Base-by-base conservation (phyloP, 2,113 vertebrate genomes). In the Lipotes vexillifer region DNA sequence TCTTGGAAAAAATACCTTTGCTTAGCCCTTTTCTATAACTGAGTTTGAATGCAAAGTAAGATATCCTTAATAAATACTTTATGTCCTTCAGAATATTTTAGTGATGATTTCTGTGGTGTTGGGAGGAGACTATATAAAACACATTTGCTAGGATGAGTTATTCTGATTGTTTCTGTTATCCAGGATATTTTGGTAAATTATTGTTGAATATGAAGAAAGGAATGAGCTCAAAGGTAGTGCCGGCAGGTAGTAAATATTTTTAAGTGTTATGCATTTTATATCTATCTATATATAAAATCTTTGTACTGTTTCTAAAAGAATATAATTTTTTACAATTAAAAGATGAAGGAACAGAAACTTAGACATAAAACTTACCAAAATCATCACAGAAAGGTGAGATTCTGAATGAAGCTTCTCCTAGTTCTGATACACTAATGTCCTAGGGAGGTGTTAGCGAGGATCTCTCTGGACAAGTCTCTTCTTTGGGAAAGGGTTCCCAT, bases 41-140 rank as follows among this genome's bases (percentile, higher is more conserved):
- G 23, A 90, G 29, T 90, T 94, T 96, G 63, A 84, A 93, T 84
- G 36, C 63, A 94, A 96, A 90, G 55, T 82, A 61, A 96, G 66
- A 90, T 44, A 90, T 46, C 75, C 63, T 84, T 82, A 94, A 94
- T 89, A 87, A 81, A 90, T 78, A 55, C 31, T 72, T 96, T 68
- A 78, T 90, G n/a, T 96, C 9, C 41, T 90, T 96, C 85, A 84
- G 52, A 96, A 84, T 90, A n/a, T 88, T 82, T 84, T 77, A 93
- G 55, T 46, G 81, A 69, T 63, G 18, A 92, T 96, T 92, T 94
- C n/a, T 17, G 23, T 71, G 55, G 25, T 90, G 1, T 74, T 93
- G 5, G 55, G 49, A 90, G 10, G 14, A 77, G 8, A 59, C 17
- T 65, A 59, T 44, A 61, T 57, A 25, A 94, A 94, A 75, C 41